Base-by-base conservation (phyloP, 2,797 vertebrate genomes). In the Staurois parvus region DNA sequence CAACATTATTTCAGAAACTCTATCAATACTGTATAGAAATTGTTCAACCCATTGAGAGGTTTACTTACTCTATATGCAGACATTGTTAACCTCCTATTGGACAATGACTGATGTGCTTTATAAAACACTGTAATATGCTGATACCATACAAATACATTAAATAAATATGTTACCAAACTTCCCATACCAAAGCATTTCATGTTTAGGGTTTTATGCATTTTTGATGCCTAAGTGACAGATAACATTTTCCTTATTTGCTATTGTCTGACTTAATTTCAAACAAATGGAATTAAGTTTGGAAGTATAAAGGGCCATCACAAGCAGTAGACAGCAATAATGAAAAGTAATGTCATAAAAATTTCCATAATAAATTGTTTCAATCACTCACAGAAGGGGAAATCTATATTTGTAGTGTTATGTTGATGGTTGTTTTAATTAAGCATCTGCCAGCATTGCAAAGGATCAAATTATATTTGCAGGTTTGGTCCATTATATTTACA, bases 191-290 rank as follows among this genome's bases (percentile, higher is more conserved):
- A 70, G 73, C 8, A 1, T n/a, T 45, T 19, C 73, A 76, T 68
- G 21, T 29, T 34, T n/a, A 15, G 15, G 28, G 21, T 79, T 84
- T 84, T 72, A 72, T 11, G 73, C 67, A 72, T 74, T 86, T 52
- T 89, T 90, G 42, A 88, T 12, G 7, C 80, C 83, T 88, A 85
- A 42, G 79, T 56, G 88, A 78, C 64, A 83, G 69, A 72, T 79
- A 89, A 77, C 90, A 87, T 90, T 72, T 82, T 81, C 82, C 85
- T 89, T 85, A 84, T 83, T 84, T 89, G 84, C 59, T 45, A 88
- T 90, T 91, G 90, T 91, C 89, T 90, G 59, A 89, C 88, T 91
- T 91, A 90, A 86, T 91, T 89, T 88, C 86, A 91, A 93, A 92
- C 90, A 91, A 93, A 93, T 90, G 89, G 88, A 91, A 92, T 90